Conservation (phyloP, 2,888 invertebrate genomes). For the Allophyes oxyacanthae region DNA sequence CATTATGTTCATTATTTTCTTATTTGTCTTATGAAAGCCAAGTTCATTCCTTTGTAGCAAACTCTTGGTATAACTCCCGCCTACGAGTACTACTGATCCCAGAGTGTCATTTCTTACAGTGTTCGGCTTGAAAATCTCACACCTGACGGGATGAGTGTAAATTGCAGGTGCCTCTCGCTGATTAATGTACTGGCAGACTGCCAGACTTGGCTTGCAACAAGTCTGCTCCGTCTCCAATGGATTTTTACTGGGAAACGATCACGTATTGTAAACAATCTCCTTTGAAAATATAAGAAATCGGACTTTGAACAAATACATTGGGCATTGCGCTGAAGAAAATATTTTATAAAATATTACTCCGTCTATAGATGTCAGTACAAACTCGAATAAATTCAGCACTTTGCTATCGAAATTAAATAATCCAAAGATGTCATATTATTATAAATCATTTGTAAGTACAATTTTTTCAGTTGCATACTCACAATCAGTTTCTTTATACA, state of each 20-base stretch:
- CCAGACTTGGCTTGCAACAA: slow-evolving; percentile 67
- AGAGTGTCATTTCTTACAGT: slow-evolving; percentile 50
- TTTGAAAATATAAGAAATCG: slow-evolving; percentile 29
- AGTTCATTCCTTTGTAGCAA: slow-evolving; percentile 4
- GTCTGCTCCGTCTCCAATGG: slow-evolving; percentile 53
- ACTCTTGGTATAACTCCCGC: slow-evolving; percentile 27
- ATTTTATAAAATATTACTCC: background rate
- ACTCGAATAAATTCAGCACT: no score
- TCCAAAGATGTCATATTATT: slow-evolving; percentile 4
- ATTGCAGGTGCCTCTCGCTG: slow-evolving; percentile 69
- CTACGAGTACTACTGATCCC: slow-evolving; percentile 32
- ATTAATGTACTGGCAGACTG: slow-evolving; percentile 69
- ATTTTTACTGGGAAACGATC: slow-evolving; percentile 47
- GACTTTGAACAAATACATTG: slow-evolving; percentile 12
- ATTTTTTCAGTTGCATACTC: slow-evolving; percentile 8
- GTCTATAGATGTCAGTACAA: background rate
- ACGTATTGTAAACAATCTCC: slow-evolving; percentile 49
- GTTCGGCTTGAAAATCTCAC: slow-evolving; percentile 42
- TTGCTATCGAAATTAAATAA: background rate
- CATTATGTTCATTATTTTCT: no score
- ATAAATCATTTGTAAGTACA: slow-evolving; percentile 16
- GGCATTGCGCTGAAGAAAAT: slow-evolving; percentile 1
- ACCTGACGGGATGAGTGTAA: slow-evolving; percentile 60
- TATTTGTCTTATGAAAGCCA: background rate
- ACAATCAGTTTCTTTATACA: slow-evolving; percentile 8